These are phyloP conservation scores for Corythoichthys haematopterus DNA, from an alignment of 2,113 vertebrate species.

Conservation along the genomic window DNA sequence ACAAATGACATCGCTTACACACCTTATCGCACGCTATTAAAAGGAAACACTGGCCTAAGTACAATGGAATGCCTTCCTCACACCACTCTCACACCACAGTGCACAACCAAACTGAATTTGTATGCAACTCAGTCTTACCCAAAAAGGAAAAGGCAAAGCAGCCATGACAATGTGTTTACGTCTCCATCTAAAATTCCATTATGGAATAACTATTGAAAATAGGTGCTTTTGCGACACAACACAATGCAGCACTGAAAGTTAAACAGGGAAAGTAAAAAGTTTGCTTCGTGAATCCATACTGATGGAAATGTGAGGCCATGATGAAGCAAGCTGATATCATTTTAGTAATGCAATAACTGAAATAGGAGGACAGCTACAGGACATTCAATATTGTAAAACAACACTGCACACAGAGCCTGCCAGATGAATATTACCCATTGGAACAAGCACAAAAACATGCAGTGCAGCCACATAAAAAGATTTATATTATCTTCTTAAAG, in stretches of 20 bases:
- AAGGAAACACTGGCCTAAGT: constrained; percentile 33
- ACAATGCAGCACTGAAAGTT: background rate
- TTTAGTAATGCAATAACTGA: constrained; percentile 29
- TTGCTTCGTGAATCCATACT: background rate
- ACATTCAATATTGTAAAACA: constrained; percentile 38
- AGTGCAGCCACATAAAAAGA: constrained; percentile 36
- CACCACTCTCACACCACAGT: constrained; percentile 15
- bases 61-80: constrained; percentile 32
- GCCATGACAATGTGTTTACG: background rate
- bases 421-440: constrained; percentile 53
- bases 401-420: constrained; percentile 15
- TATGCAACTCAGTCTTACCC: constrained; percentile 17
- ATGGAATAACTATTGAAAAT: background rate
- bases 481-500: constrained; percentile 21
- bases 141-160: constrained; percentile 18
- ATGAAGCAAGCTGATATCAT: constrained; percentile 19
- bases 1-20: constrained; percentile 37
- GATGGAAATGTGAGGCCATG: background rate
- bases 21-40: constrained; percentile 39
- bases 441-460: constrained; percentile 38
- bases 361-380: constrained; percentile 12
- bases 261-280: background rate
- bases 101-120: constrained; percentile 14
- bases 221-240: background rate
- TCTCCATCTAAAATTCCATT: constrained; percentile 13